Base-by-base conservation (phyloP, 2,888 invertebrate genomes). In the Phengaris arion region DNA sequence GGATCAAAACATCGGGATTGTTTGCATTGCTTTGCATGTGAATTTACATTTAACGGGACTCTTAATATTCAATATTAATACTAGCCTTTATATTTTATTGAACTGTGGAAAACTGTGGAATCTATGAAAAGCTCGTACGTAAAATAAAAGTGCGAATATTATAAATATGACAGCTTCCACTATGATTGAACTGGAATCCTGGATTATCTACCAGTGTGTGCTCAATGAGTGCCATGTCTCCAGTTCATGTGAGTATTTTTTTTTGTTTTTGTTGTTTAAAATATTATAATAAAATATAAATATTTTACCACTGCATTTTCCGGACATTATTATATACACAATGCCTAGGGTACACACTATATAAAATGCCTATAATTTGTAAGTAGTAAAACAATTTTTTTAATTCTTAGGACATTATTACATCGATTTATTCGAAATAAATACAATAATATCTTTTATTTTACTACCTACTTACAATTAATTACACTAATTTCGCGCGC, bases 201-300 rank as follows among this genome's bases (percentile, higher is more conserved):
- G 96, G 96, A 92, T 96, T 82, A 95, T 95, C 86, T 96, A 95
- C 88, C 95, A 95, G 83, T 95, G 95, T 89, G 94, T 96, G 81
- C 93, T 95, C 82, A 95, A 95, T 82, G 95, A 95, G 89, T 95
- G 95, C 87, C 95, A 94, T 89, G 94, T 95, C 80, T 95, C 95
- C 82, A 93, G 94, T 83, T 91, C 95, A 83, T 95, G 96, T 96
- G 92, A 94, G 95, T 95, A 89, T 77, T 77, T 22, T 22, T 22
- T 22, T 22, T 22, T 22, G 1, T 22, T 22, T 22, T 22, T 22
- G 1, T 22, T 54, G 12, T 76, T 72, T 70, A 76, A 77, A 74
- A 73, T 51, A 48, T 74, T 76, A 72, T 72, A 76, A 74, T 75
- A 46, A 70, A 7, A 52, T 52, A 48, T 76, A 46, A 9, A 70